Evolutionary conservation across 2,797 vertebrate species (phyloP).

Genomic region (Semotilus atromaculatus): DNA sequence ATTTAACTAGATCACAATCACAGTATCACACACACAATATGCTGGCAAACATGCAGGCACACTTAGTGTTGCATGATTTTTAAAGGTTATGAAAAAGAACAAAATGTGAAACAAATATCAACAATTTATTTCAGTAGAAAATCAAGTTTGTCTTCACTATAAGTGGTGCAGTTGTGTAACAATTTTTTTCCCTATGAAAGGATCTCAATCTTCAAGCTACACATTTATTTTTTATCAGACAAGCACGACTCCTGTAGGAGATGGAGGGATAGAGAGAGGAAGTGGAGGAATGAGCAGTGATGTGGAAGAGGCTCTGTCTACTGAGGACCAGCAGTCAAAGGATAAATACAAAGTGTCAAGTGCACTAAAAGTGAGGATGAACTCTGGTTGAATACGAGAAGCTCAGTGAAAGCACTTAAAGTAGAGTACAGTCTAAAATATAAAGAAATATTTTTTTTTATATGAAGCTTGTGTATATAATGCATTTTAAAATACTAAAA

Average conservation of each 20-base stretch:
- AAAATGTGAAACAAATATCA: background rate
- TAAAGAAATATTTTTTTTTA: background rate
- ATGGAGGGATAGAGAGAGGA: constrained; percentile 30
- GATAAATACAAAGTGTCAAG: constrained; percentile 39
- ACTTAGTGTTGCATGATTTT: background rate
- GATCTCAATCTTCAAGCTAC: constrained; percentile 38
- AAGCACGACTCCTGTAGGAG: constrained; percentile 15
- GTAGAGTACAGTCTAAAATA: background rate
- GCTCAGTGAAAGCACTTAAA: constrained; percentile 16
- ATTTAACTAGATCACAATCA: constrained; percentile 19
- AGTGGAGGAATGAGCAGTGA: constrained; percentile 28
- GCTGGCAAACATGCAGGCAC: background rate
- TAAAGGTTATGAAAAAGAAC: background rate
- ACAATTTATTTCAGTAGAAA: background rate
- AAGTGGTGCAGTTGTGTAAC: constrained; percentile 26
- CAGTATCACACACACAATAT: background rate
- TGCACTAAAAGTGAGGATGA: constrained; percentile 35
- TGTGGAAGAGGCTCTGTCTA: constrained; percentile 46
- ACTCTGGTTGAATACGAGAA: background rate
- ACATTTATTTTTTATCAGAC: constrained; percentile 59
- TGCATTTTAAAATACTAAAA: background rate
- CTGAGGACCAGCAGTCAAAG: constrained; percentile 22
- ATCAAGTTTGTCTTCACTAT: background rate
- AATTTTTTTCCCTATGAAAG: constrained; percentile 32
- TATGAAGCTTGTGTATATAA: background rate